Conservation (phyloP, 2,888 invertebrate species). For the Pimpla rufipes region DNA sequence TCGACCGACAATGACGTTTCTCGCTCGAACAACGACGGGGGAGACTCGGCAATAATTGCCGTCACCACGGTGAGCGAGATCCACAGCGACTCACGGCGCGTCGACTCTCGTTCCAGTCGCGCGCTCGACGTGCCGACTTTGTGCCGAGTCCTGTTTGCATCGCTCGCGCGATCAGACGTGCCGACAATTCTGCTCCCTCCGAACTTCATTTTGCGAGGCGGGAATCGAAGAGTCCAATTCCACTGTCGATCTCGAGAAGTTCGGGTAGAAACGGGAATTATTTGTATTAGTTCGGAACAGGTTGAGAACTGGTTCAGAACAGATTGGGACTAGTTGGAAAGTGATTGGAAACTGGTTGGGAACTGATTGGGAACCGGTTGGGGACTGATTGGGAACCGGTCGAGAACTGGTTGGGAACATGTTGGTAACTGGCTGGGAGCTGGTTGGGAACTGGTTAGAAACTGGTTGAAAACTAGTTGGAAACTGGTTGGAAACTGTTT, state of each 20-base stretch:
- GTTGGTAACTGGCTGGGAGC: too few species aligned
- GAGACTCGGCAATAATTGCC: not conserved
- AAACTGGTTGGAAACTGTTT: not conserved
- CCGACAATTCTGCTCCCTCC: too few species aligned
- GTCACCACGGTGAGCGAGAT: not conserved
- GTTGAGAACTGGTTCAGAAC: not conserved
- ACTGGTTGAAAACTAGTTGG: not conserved
- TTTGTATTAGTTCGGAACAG: not conserved
- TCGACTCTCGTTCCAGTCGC: not conserved
- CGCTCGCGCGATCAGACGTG: too few species aligned
- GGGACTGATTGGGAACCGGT: not conserved
- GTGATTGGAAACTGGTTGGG: not conserved
- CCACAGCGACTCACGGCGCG: too few species aligned
- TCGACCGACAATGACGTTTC: slow-evolving; percentile 31
- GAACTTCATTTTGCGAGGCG: too few species aligned
- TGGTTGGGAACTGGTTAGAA: not conserved
- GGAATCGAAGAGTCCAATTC: too few species aligned
- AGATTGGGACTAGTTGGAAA: too few species aligned
- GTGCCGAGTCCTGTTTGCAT: not conserved
- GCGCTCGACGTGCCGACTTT: not conserved
- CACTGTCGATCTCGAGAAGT: too few species aligned
- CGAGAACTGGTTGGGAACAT: slow-evolving; percentile 8
- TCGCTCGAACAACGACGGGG: slow-evolving; percentile 20
- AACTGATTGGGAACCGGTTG: not conserved
- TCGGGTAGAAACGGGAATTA: too few species aligned